phyloP scores from a whole-genome alignment of 2,888 invertebrate species.

The Cremastobaeus sp. region DNA sequence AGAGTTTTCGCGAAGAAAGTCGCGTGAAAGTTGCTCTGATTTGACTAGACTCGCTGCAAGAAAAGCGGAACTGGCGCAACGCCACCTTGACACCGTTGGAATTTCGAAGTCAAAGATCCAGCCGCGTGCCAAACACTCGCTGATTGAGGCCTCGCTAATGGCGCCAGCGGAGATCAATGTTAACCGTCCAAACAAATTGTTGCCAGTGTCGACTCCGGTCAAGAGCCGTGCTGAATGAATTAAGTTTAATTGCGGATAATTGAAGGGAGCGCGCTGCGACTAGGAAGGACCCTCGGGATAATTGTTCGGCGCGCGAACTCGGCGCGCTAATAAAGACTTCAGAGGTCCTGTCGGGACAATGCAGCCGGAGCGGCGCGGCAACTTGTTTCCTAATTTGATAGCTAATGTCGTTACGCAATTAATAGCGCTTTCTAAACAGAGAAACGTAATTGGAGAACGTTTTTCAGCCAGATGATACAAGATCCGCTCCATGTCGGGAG shows the following conservation, averaged over 20 bases:
- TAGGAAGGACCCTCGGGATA: slow-evolving; percentile 15
- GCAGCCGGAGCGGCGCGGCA: too few species aligned
- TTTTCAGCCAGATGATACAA: slow-evolving; percentile 42
- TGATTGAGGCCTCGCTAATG: too few species aligned
- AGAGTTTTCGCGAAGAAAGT: slow-evolving; percentile 67
- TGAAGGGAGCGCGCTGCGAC: slow-evolving; percentile 7
- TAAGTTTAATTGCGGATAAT: slow-evolving; percentile 18
- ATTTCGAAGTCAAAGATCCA: slow-evolving; percentile 63
- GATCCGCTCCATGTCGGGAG: slow-evolving; percentile 34
- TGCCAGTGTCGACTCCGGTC: too few species aligned
- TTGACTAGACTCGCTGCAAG: slow-evolving; percentile 39
- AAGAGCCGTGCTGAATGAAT: slow-evolving; percentile 1
- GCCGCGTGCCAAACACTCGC: neutral
- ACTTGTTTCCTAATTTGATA: slow-evolving; percentile 27
- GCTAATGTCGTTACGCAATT: slow-evolving; percentile 42
- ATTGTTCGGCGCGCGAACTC: slow-evolving; percentile 13
- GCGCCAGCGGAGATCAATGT: neutral
- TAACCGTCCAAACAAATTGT: neutral
- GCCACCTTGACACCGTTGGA: slow-evolving; percentile 75
- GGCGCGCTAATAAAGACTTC: slow-evolving; percentile 20
- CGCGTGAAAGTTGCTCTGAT: slow-evolving; percentile 67
- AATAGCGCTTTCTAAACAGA: slow-evolving; percentile 19
- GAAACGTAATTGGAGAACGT: slow-evolving; percentile 28
- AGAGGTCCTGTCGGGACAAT: too few species aligned
- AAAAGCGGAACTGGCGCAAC: slow-evolving; percentile 53